These are phyloP conservation scores for Cerastoderma edule DNA, from an alignment of 2,888 invertebrate species.

Conservation along the genomic window DNA sequence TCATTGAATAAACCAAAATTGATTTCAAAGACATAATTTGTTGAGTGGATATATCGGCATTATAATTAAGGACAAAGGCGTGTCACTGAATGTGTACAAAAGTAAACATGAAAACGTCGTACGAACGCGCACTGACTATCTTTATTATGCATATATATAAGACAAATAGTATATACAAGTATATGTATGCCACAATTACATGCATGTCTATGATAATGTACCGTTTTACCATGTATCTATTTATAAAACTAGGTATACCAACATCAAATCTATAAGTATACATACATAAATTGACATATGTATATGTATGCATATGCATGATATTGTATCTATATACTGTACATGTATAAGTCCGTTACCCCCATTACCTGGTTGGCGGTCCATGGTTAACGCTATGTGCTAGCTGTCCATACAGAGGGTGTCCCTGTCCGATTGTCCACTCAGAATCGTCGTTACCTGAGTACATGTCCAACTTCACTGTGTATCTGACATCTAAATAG, in stretches of 20 bases:
- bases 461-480: conserved; percentile 32
- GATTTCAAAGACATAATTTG: too few species aligned
- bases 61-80: too few species aligned
- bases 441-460: conserved; percentile 43
- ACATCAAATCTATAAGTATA: background rate
- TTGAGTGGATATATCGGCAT: too few species aligned
- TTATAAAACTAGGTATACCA: background rate
- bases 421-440: conserved; percentile 36
- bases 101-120: too few species aligned
- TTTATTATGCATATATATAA: too few species aligned
- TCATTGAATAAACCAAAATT: too few species aligned
- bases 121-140: too few species aligned
- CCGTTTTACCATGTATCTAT: too few species aligned
- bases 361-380: conserved; percentile 47
- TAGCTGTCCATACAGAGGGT: conserved; percentile 35
- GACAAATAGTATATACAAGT: too few species aligned
- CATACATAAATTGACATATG: background rate
- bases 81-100: too few species aligned
- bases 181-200: too few species aligned
- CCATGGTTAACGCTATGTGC: conserved; percentile 43
- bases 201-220: too few species aligned
- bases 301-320: background rate
- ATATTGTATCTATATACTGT: background rate
- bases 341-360: background rate
- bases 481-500: conserved; percentile 52